phyloP scores from a whole-genome alignment of 2,797 vertebrate species.

The Aeoliscus strigatus region DNA sequence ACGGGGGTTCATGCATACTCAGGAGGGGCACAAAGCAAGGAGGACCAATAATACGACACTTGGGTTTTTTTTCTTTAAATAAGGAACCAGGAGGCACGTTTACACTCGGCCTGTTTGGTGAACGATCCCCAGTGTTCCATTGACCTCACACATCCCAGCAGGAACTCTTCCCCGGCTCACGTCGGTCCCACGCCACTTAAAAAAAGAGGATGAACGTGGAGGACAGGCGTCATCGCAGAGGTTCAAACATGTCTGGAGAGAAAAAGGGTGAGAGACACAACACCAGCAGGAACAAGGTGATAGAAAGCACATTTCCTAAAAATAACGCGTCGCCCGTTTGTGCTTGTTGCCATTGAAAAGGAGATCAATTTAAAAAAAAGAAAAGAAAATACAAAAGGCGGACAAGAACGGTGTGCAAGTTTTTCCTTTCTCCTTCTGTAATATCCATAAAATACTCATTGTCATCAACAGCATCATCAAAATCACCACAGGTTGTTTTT shows the following conservation, averaged over 20 bases:
- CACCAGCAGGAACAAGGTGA: constrained; percentile 49
- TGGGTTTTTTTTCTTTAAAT: constrained; percentile 52
- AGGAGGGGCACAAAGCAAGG: constrained; percentile 63
- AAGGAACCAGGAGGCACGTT: constrained; percentile 68
- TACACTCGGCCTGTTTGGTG: constrained; percentile 62
- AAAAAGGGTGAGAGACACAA: constrained; percentile 42
- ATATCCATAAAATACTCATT: constrained; percentile 80
- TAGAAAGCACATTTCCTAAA: constrained; percentile 30
- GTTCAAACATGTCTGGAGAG: constrained; percentile 33
- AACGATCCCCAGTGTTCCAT: constrained; percentile 58
- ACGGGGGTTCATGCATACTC: constrained; percentile 65
- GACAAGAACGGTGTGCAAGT: constrained; percentile 85
- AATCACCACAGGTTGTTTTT: constrained; percentile 65
- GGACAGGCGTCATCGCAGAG: constrained; percentile 28
- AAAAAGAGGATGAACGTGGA: constrained; percentile 5
- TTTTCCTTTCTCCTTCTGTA: constrained; percentile 76
- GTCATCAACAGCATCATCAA: constrained; percentile 66
- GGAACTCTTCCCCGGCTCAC: constrained; percentile 19
- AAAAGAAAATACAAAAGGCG: constrained; percentile 88
- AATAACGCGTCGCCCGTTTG: constrained; percentile 61
- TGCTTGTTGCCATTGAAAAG: constrained; percentile 78
- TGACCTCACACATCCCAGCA: constrained; percentile 70
- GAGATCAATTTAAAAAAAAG: constrained; percentile 69
- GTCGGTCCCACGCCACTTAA: constrained; percentile 47
- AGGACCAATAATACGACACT: constrained; percentile 58